Conservation (phyloP, 2,113 vertebrate genomes). For the Bubo bubo region DNA sequence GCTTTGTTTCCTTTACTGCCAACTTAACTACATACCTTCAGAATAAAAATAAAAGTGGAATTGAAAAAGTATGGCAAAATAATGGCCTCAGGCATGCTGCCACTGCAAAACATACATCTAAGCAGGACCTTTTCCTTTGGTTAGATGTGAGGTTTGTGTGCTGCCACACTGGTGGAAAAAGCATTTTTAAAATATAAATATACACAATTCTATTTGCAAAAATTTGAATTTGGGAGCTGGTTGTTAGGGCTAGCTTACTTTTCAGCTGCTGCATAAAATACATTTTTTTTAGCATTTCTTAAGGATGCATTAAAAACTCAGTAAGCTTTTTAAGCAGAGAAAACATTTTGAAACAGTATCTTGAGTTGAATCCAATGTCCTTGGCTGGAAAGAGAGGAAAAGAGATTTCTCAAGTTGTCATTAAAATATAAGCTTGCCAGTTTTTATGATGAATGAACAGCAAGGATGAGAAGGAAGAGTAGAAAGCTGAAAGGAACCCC, state of each 20-base stretch:
- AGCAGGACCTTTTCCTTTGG: background rate
- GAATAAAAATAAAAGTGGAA: background rate
- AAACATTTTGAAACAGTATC: background rate
- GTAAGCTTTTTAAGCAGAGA: background rate
- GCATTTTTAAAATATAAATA: background rate
- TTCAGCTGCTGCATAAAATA: background rate
- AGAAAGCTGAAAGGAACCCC: background rate
- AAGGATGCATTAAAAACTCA: background rate
- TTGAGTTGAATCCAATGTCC: background rate
- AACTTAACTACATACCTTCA: background rate
- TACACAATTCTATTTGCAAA: background rate
- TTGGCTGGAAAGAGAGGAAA: background rate
- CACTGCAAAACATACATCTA: background rate
- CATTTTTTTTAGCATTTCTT: background rate
- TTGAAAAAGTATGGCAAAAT: background rate
- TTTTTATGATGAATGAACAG: constrained; percentile 25
- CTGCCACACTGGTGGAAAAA: background rate
- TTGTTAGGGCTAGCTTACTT: background rate
- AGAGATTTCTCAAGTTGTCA: background rate
- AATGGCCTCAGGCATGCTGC: background rate
- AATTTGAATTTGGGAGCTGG: background rate
- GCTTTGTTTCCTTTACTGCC: background rate
- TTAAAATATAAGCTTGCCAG: constrained; percentile 24
- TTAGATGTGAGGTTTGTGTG: background rate
- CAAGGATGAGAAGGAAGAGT: background rate